Evolutionary conservation across 2,888 invertebrate species (phyloP), one percentile per base, ranked within the genome.

Genomic region (Clusia tigrina): DNA sequence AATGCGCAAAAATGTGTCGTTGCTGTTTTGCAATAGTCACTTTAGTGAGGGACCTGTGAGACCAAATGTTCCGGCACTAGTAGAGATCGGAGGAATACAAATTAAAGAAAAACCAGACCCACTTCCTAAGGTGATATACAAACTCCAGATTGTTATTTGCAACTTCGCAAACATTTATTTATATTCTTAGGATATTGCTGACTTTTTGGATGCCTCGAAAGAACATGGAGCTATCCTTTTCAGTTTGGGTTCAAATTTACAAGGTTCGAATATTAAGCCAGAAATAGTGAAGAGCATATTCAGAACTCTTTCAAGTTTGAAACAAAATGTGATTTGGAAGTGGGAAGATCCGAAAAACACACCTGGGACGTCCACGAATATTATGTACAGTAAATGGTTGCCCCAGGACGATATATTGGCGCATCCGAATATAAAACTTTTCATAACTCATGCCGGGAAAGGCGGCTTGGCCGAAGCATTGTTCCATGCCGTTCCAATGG

Each of bases 281-380:
- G 85, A 87, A 10, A 87, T 86, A 64, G 81, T 85, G 12, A 76
- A 86, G 32, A 84, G 83, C 1, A 85, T 91, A 54, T 78, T 88
- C 9, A 86, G 86, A 52, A 87, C 86, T 0, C 87, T 91, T 55
- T 81, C 86, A 0, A 85, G 83, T 60, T 71, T 90, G 0, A 88
- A 89, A 64, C 87, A 89, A 61, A 87, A 85, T 2, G 86, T 91
- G 0, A 73, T 91, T n/a, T 90, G 89, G 89, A 90, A 91, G 82
- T 91, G 88, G 88, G 90, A 90, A 73, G 74, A 75, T 24, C 86
- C 87, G 0, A 85, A 87, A 1, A 79, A 80, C 2, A 74, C 88
- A 0, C 79, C 79, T 0, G 82, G 81, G 1, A 73, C 80, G 2
- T 78, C 86, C 0, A 18, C 72, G 1, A 86, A 86, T 64, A 84